These are phyloP conservation scores for Laothoe populi DNA, from an alignment of 2,888 invertebrate species.

Conservation along the genomic window DNA sequence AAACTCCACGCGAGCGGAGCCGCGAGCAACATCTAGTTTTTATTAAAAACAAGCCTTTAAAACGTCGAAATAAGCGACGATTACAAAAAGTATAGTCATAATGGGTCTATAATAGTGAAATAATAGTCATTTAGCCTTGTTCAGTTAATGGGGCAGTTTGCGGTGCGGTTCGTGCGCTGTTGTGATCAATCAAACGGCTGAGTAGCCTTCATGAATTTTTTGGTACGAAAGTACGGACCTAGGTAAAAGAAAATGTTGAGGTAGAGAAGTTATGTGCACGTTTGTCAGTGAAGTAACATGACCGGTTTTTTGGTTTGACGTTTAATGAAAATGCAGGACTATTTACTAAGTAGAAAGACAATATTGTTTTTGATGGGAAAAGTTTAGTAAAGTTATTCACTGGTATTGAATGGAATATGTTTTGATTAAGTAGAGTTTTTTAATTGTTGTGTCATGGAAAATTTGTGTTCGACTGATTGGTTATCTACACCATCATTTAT, in stretches of 20 bases:
- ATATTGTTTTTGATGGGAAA: too few relatives aligned
- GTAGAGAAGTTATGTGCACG: too few relatives aligned
- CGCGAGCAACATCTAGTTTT: neutral
- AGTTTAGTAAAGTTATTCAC: too few relatives aligned
- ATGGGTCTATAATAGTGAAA: conserved; percentile 11
- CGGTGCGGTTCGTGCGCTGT: neutral
- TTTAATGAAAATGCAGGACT: neutral
- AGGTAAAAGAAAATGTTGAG: too few relatives aligned
- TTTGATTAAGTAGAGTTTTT: too few relatives aligned
- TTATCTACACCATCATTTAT: too few relatives aligned
- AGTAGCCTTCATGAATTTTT: neutral
- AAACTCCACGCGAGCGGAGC: too few relatives aligned
- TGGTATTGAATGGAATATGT: too few relatives aligned
- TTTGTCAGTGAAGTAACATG: too few relatives aligned
- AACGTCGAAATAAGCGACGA: neutral
- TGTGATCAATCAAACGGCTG: conserved; percentile 9
- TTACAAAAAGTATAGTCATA: neutral
- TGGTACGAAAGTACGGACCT: neutral
- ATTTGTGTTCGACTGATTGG: too few relatives aligned
- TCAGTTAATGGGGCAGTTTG: neutral
- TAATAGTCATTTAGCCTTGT: conserved; percentile 5
- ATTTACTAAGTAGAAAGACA: too few relatives aligned
- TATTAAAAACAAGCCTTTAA: neutral
- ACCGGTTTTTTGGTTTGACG: neutral
- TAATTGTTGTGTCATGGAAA: too few relatives aligned